A percentile compares a stretch with the other conserved stretches of the same genome.
phyloP scores from a whole-genome alignment of 2,888 invertebrate genomes.

The Tridacna crocea region DNA sequence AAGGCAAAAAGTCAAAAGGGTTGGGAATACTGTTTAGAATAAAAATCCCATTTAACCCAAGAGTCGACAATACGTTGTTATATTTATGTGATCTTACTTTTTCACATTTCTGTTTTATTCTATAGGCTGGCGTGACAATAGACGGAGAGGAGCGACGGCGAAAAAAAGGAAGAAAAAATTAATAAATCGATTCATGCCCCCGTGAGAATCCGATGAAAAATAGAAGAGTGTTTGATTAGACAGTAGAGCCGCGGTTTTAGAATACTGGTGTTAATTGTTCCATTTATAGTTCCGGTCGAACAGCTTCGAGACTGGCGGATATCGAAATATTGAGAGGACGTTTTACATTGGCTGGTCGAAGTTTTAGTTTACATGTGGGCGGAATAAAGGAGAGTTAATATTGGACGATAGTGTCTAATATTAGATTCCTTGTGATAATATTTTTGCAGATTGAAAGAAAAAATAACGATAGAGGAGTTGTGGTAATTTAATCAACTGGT shows the following conservation, averaged over 20 bases:
- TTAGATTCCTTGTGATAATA: slow-evolving; percentile 15
- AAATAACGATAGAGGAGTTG: background rate
- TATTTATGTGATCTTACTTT: slow-evolving; percentile 24
- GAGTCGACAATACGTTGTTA: slow-evolving; percentile 1
- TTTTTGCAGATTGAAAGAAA: slow-evolving; percentile 13
- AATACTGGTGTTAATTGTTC: slow-evolving; percentile 45
- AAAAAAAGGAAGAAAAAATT: slow-evolving; percentile 38
- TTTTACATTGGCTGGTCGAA: slow-evolving; percentile 19
- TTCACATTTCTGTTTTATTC: slow-evolving; percentile 14
- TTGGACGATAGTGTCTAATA: slow-evolving; percentile 6
- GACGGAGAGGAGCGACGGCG: slow-evolving; percentile 6
- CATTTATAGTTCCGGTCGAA: slow-evolving; percentile 21
- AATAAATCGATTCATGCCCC: slow-evolving; percentile 47
- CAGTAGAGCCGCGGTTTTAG: slow-evolving; percentile 30
- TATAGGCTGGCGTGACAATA: slow-evolving; percentile 39
- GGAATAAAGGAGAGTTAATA: slow-evolving; percentile 19
- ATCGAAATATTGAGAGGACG: slow-evolving; percentile 11
- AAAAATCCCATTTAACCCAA: slow-evolving; percentile 13
- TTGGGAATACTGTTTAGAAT: background rate
- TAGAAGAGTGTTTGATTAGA: slow-evolving; percentile 48
- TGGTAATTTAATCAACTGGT: background rate
- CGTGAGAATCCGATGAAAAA: slow-evolving; percentile 14
- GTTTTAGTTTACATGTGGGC: slow-evolving; percentile 27
- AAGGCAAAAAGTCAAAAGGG: too few relatives aligned
- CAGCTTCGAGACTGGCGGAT: slow-evolving; percentile 10